These are phyloP conservation scores for Cyclina sinensis DNA, from an alignment of 1,140 invertebrate genomes.

Conservation along the genomic window DNA sequence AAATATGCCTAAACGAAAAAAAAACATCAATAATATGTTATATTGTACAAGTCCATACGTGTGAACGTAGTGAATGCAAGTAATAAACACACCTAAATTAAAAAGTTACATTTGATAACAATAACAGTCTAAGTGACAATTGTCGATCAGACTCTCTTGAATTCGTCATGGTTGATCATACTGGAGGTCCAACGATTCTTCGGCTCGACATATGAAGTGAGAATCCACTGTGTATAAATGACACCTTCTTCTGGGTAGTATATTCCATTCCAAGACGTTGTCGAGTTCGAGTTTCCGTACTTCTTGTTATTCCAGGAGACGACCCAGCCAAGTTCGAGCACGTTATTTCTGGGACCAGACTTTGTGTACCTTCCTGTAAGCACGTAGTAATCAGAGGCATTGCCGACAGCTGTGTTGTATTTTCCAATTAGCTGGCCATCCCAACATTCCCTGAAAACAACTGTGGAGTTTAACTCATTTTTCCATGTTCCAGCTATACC, in stretches of 20 bases:
- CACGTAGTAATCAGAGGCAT: not conserved
- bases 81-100: no score
- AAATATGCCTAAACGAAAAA: no score
- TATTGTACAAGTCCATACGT: no score
- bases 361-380: not conserved
- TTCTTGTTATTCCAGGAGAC: slow-evolving; percentile 18
- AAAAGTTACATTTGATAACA: no score
- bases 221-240: not conserved
- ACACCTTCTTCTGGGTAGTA: not conserved
- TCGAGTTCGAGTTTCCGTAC: not conserved
- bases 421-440: slow-evolving; percentile 14
- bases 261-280: not conserved
- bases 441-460: not conserved
- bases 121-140: no score
- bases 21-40: no score
- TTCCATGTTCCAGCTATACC: slow-evolving; percentile 10
- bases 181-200: not conserved
- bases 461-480: not conserved
- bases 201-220: not conserved
- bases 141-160: no score
- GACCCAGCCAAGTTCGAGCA: not conserved
- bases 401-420: not conserved
- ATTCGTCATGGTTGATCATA: not conserved
- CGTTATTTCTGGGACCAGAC: not conserved
- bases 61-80: no score